Percentiles rank a stretch among this genome's conserved stretches.
phyloP scores from a whole-genome alignment of 2,797 vertebrate genomes.

The Lycodopsis pacificus region DNA sequence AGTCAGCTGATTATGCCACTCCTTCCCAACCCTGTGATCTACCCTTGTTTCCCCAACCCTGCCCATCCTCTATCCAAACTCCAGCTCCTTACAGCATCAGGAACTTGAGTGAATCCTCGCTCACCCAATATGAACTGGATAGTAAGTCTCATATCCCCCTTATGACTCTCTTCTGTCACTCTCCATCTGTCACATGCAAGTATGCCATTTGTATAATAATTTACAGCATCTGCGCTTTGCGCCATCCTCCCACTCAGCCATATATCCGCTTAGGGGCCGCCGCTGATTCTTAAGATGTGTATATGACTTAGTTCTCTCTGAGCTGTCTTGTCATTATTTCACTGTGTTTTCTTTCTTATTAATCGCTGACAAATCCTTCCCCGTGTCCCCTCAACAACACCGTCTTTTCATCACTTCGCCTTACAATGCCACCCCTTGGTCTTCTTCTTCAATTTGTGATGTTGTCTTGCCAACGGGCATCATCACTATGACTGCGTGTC shows the following conservation, averaged over 20 bases:
- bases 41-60: neutral
- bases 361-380: constrained; percentile 67
- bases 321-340: constrained; percentile 63
- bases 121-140: constrained; percentile 97
- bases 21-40: neutral
- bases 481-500: constrained; percentile 36
- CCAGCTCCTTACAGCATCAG: constrained; percentile 91
- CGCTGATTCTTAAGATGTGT: constrained; percentile 47
- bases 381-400: constrained; percentile 55
- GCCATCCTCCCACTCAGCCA: constrained; percentile 55
- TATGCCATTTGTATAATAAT: constrained; percentile 44
- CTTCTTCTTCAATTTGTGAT: constrained; percentile 53
- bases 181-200: constrained; percentile 47
- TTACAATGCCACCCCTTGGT: constrained; percentile 33
- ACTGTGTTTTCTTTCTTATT: constrained; percentile 55
- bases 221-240: constrained; percentile 31
- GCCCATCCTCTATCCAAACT: constrained; percentile 14
- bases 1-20: neutral
- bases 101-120: constrained; percentile 94
- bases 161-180: constrained; percentile 18
- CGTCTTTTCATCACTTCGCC: constrained; percentile 58
- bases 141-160: constrained; percentile 88
- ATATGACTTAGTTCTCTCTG: constrained; percentile 64
- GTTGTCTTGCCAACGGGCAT: constrained; percentile 58
- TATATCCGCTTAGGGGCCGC: constrained; percentile 27